Conservation (phyloP, 2,113 vertebrate genomes). For the Elachura formosa region DNA sequence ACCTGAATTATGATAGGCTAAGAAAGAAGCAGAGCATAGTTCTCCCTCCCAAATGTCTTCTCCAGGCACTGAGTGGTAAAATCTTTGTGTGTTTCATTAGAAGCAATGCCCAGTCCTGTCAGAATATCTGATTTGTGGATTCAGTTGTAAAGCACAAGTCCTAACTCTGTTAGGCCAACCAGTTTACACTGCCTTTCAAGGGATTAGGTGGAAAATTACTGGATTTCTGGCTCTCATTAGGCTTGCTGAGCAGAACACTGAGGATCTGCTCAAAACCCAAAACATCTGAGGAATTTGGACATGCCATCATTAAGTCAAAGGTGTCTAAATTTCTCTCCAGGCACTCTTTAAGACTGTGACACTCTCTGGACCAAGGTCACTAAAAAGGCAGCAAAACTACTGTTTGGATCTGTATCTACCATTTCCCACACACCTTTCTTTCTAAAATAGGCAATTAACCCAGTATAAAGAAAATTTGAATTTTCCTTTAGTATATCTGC, state of each 20-base stretch:
- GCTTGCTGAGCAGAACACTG: not conserved
- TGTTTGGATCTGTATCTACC: not conserved
- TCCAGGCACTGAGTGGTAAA: not conserved
- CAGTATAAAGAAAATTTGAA: not conserved
- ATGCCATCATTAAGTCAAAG: not conserved
- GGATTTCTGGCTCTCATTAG: not conserved
- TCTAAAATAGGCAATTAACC: not conserved
- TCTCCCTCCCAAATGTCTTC: not conserved
- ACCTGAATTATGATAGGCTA: not conserved
- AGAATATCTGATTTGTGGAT: not conserved
- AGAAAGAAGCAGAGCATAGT: not conserved
- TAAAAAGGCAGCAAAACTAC: not conserved
- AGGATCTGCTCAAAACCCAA: not conserved
- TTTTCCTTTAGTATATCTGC: not conserved
- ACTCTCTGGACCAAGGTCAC: not conserved
- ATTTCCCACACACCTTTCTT: not conserved
- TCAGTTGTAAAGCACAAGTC: not conserved
- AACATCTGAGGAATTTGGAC: not conserved
- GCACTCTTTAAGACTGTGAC: not conserved
- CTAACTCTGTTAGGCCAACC: not conserved
- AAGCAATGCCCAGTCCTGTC: not conserved
- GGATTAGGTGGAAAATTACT: not conserved
- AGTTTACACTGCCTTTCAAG: not conserved
- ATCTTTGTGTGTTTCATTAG: not conserved
- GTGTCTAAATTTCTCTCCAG: not conserved